A percentile compares a stretch with the other conserved stretches of the same genome.
Evolutionary conservation across 2,888 invertebrate genomes (phyloP).

Genomic region (Meliscaeva auricollis): DNA sequence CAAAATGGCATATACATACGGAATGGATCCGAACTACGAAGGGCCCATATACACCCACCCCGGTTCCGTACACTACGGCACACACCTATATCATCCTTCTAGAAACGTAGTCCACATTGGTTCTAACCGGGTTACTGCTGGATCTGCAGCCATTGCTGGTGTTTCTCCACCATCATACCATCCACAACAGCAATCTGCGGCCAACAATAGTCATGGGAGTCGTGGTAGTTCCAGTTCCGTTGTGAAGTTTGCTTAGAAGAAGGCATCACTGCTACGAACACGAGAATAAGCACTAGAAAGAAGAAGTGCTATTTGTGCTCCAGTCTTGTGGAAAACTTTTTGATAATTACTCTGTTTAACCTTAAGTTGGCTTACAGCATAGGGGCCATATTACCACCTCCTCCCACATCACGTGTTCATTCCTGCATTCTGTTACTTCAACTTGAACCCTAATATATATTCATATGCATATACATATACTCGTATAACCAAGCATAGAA

Average conservation of each 20-base stretch:
- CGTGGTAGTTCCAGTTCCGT: constrained; percentile 38
- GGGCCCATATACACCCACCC: constrained; percentile 80
- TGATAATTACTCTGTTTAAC: constrained; percentile 67
- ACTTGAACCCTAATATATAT: constrained; percentile 6
- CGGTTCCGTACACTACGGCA: constrained; percentile 81
- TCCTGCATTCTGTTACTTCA: constrained; percentile 44
- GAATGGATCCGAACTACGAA: constrained; percentile 53
- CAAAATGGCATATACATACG: constrained; percentile 58
- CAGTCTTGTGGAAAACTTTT: constrained; percentile 62
- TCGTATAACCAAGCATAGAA: no score
- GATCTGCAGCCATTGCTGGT: constrained; percentile 61
- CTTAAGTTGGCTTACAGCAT: constrained; percentile 38
- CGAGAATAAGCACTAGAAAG: background rate
- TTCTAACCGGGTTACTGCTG: constrained; percentile 62
- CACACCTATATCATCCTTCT: constrained; percentile 81
- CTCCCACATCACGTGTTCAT: background rate
- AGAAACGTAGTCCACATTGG: constrained; percentile 68
- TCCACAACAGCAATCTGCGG: constrained; percentile 43
- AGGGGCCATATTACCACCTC: no score
- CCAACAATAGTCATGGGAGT: constrained; percentile 40
- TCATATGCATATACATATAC: background rate
- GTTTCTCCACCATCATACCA: constrained; percentile 51
- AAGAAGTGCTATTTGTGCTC: constrained; percentile 44
- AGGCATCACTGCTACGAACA: background rate
- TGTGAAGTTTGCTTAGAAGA: constrained; percentile 51